phyloP scores from a whole-genome alignment of 2,888 invertebrate species.

The Coenonympha arcania region DNA sequence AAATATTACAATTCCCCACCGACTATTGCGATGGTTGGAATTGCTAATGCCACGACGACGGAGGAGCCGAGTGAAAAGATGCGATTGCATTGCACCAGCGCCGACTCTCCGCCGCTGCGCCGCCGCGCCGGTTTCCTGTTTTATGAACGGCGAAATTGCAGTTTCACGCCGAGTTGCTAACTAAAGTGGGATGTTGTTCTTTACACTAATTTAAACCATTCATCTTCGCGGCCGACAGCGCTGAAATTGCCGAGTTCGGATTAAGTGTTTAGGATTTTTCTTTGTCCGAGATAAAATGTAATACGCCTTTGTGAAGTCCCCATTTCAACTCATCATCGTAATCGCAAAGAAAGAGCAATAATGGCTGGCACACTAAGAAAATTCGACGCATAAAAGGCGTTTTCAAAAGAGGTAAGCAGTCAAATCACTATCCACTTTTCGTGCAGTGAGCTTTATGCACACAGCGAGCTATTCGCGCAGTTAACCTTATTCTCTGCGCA shows the following conservation, averaged over 20 bases:
- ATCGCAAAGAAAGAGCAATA: conserved; percentile 38
- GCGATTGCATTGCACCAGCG: conserved; percentile 55
- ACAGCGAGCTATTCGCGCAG: no score
- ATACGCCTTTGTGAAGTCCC: conserved; percentile 13
- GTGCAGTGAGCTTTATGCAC: no score
- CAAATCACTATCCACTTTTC: no score
- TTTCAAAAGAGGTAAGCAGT: no score
- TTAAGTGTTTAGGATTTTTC: conserved; percentile 26
- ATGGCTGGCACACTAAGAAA: no score
- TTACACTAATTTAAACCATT: conserved; percentile 50
- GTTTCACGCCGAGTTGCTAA: conserved; percentile 50
- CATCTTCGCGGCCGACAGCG: conserved; percentile 33
- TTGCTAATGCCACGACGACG: conserved; percentile 58
- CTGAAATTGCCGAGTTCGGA: conserved; percentile 26
- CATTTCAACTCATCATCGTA: conserved; percentile 34
- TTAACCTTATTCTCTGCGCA: no score
- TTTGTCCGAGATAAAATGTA: conserved; percentile 20
- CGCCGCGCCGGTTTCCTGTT: conserved; percentile 48
- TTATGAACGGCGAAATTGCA: conserved; percentile 64
- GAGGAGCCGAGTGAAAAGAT: conserved; percentile 61
- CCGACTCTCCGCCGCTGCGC: conserved; percentile 40
- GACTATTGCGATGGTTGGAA: conserved; percentile 63
- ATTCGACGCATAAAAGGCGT: no score
- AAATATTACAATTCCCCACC: conserved; percentile 67
- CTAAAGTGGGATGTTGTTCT: conserved; percentile 48